Percentiles rank a stretch among this genome's conserved stretches.
phyloP scores from a whole-genome alignment of 2,888 invertebrate genomes.

The Congeria kusceri region DNA sequence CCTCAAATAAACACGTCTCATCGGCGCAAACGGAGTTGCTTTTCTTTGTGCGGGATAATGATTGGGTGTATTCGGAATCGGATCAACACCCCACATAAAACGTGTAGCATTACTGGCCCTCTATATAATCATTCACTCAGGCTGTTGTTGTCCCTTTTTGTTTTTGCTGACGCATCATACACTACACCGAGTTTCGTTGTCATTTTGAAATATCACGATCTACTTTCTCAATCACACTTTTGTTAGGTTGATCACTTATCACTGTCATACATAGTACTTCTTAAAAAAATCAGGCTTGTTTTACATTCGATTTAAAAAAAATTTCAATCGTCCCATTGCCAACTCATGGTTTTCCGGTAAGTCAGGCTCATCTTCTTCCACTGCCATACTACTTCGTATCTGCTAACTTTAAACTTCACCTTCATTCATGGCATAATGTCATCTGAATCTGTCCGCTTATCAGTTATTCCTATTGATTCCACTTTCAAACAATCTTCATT shows the following conservation, averaged over 20 bases:
- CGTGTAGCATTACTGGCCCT: conserved; percentile 5
- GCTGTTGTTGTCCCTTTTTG: conserved; percentile 7
- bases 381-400: background rate
- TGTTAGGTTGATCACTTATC: background rate
- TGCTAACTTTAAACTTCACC: background rate
- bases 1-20: too few species aligned
- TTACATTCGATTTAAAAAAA: background rate
- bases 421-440: background rate
- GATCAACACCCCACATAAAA: conserved; percentile 18
- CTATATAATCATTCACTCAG: conserved; percentile 30
- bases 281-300: background rate
- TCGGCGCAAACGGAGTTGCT: too few species aligned
- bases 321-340: background rate
- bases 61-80: conserved; percentile 17
- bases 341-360: background rate
- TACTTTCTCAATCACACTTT: background rate
- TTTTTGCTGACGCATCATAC: conserved; percentile 17
- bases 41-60: too few species aligned
- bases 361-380: background rate
- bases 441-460: background rate
- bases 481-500: background rate
- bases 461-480: conserved; percentile 1
- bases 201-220: background rate
- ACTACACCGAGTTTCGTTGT: conserved; percentile 10
- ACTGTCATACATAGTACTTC: background rate